Evolutionary conservation across 2,888 invertebrate genomes (phyloP).

Genomic region (Pseudococcus jackbeardsleyi): DNA sequence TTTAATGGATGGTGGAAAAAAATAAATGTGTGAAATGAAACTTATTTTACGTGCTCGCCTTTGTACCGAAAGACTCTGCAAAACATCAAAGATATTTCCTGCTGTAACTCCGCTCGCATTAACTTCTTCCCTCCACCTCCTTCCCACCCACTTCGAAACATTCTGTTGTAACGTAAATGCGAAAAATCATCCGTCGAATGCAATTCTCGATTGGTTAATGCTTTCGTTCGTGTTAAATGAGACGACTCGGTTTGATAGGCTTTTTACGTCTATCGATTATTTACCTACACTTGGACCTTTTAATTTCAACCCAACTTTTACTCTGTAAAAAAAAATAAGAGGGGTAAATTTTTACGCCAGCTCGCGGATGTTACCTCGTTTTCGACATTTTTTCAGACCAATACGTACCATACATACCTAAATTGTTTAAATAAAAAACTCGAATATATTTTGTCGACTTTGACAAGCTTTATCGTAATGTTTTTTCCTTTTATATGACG

Average conservation of each 20-base stretch:
- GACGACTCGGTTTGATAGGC: conserved; percentile 30
- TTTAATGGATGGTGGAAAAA: conserved; percentile 26
- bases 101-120: background rate
- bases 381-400: background rate
- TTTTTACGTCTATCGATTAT: conserved; percentile 22
- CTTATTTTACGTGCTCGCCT: background rate
- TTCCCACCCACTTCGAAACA: background rate
- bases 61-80: background rate
- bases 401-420: background rate
- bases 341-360: background rate
- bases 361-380: background rate
- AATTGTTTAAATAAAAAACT: conserved; percentile 3
- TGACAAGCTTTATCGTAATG: conserved; percentile 36
- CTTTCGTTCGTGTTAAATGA: conserved; percentile 37
- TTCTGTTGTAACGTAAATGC: conserved; percentile 8
- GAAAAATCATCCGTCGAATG: conserved; percentile 35
- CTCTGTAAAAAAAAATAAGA: background rate
- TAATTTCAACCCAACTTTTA: background rate
- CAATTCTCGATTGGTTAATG: conserved; percentile 29
- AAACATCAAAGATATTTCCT: conserved; percentile 40
- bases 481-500: conserved; percentile 18
- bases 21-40: conserved; percentile 32
- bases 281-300: conserved; percentile 7
- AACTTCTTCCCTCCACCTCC: background rate
- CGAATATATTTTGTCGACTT: conserved; percentile 28